A percentile compares a stretch with the other conserved stretches of the same genome.
These are phyloP conservation scores for Agrypnus murinus DNA, from an alignment of 2,888 invertebrate species.

Conservation along the genomic window DNA sequence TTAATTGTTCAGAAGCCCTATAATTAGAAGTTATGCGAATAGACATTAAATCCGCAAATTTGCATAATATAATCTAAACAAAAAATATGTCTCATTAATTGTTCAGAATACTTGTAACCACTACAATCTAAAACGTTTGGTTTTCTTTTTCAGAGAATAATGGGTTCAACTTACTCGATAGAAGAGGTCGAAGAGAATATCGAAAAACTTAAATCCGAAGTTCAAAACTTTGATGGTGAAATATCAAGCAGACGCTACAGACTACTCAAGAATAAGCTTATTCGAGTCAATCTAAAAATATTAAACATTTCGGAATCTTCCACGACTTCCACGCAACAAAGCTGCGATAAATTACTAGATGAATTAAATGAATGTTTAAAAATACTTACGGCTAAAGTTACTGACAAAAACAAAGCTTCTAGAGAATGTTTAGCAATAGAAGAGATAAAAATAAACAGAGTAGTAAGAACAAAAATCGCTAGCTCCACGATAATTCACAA, in stretches of 20 bases:
- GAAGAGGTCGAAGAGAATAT: slow-evolving; percentile 1
- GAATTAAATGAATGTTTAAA: slow-evolving; percentile 15
- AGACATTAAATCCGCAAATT: too few relatives aligned
- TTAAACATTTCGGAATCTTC: background rate
- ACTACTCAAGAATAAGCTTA: slow-evolving; percentile 4
- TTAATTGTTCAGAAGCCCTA: too few relatives aligned
- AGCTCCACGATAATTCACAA: too few relatives aligned
- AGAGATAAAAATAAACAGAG: too few relatives aligned
- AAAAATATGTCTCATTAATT: too few relatives aligned
- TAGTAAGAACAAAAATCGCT: too few relatives aligned
- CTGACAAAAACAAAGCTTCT: background rate
- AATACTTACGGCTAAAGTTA: slow-evolving; percentile 6
- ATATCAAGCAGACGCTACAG: slow-evolving; percentile 7
- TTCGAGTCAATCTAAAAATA: background rate
- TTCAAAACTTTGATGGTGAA: slow-evolving; percentile 1
- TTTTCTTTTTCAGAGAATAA: too few relatives aligned
- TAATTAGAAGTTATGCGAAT: too few relatives aligned
- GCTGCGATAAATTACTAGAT: background rate
- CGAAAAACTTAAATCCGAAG: background rate
- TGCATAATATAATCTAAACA: too few relatives aligned
- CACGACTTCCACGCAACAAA: background rate
- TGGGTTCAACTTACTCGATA: slow-evolving; percentile 4
- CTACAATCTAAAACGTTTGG: too few relatives aligned
- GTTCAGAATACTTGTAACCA: too few relatives aligned
- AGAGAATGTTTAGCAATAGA: too few relatives aligned